phyloP scores from a whole-genome alignment of 2,113 vertebrate genomes.

The Entomyzon cyanotis region DNA sequence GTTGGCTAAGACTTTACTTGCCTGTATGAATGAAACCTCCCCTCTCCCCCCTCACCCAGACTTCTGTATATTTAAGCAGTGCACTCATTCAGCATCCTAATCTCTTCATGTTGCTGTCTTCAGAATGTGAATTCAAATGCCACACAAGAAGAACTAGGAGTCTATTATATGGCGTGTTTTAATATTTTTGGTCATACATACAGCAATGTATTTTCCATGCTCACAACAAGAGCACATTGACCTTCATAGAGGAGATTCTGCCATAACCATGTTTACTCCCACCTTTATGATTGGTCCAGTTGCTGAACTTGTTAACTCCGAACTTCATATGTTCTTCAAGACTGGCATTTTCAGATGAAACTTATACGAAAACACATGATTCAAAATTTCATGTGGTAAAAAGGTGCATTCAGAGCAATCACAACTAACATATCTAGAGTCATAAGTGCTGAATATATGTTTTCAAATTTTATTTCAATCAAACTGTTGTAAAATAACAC shows the following conservation, averaged over 20 bases:
- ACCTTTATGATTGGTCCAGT: neutral
- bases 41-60: rapidly evolving
- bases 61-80: neutral
- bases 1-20: neutral
- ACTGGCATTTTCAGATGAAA: neutral
- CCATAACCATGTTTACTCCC: neutral
- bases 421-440: neutral
- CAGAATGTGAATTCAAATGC: neutral
- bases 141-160: neutral
- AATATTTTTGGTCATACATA: neutral
- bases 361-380: neutral
- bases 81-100: neutral
- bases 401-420: neutral
- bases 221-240: neutral
- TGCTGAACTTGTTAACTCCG: neutral
- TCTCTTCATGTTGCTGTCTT: neutral
- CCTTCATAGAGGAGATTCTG: neutral
- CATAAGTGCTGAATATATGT: neutral
- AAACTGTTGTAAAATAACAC: neutral
- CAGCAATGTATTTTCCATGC: neutral
- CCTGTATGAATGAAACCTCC: neutral
- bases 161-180: neutral
- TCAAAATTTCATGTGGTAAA: neutral
- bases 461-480: neutral
- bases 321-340: neutral